These are phyloP conservation scores for Lasiurus cinereus DNA, from an alignment of 2,113 vertebrate species.

Conservation along the genomic window DNA sequence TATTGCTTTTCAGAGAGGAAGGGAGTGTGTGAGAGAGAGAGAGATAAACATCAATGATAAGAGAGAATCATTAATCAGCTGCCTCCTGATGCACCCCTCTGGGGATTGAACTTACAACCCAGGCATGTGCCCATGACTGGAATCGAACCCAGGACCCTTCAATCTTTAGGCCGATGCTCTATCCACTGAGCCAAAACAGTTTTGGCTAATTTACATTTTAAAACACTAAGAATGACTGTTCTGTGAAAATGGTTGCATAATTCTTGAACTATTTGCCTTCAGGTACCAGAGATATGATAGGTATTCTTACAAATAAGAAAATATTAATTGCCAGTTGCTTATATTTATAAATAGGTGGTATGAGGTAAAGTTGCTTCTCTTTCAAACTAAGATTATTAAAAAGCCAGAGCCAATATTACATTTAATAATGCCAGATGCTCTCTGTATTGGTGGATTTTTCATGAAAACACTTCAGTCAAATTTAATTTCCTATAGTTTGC, in stretches of 20 bases:
- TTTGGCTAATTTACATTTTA: not conserved
- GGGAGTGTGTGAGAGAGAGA: no score
- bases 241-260: not conserved
- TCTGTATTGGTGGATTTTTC: not conserved
- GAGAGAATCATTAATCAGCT: no score
- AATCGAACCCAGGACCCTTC: no score
- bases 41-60: no score
- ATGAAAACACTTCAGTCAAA: not conserved
- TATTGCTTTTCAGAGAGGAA: no score
- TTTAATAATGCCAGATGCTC: not conserved
- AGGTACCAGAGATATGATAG: not conserved
- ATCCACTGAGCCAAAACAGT: no score
- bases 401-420: not conserved
- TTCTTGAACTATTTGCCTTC: not conserved
- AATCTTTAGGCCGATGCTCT: no score
- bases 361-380: not conserved
- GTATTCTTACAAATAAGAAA: not conserved
- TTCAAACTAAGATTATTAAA: not conserved
- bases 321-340: not conserved
- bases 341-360: not conserved
- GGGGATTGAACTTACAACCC: no score
- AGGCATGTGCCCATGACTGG: no score
- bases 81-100: no score
- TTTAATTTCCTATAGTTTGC: not conserved
- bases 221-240: not conserved